These are phyloP conservation scores for Uloborus diversus DNA, from an alignment of 1,140 invertebrate genomes.

Conservation along the genomic window DNA sequence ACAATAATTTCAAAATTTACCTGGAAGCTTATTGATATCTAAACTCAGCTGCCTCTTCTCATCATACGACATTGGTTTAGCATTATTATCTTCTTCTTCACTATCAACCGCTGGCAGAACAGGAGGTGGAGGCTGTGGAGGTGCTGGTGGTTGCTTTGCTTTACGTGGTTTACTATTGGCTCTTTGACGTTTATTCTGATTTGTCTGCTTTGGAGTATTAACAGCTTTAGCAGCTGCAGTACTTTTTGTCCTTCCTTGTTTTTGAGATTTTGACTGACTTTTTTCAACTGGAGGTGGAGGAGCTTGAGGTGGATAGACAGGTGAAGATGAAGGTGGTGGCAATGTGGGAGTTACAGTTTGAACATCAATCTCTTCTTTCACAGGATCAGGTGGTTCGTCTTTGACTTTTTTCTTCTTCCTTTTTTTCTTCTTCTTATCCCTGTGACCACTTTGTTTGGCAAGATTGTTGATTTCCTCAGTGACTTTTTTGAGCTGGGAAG, in stretches of 20 bases:
- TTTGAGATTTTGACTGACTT: constrained; percentile 60
- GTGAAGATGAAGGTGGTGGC: constrained; percentile 8
- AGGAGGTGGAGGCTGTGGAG: constrained; percentile 6
- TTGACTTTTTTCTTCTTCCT: constrained; percentile 66
- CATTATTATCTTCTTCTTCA: constrained; percentile 95
- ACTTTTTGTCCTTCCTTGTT: constrained; percentile 58
- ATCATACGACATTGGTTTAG: constrained; percentile 99
- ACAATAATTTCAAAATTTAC: too few species aligned
- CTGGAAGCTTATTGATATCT: constrained; percentile 98
- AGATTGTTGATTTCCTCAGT: constrained; percentile 56
- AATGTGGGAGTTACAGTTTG: constrained; percentile 45
- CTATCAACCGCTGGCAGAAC: constrained; percentile 67
- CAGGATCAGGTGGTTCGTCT: constrained; percentile 53
- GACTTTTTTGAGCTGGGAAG: constrained; percentile 59
- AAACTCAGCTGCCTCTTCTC: constrained; percentile 97
- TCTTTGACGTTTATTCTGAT: constrained; percentile 49
- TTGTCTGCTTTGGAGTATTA: constrained; percentile 58
- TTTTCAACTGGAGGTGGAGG: constrained; percentile 38
- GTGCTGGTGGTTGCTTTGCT: constrained; percentile 52
- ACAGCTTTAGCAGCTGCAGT: constrained; percentile 56
- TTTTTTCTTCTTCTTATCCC: constrained; percentile 77
- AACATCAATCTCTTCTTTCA: constrained; percentile 66
- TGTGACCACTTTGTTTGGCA: constrained; percentile 62
- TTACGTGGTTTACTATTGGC: constrained; percentile 57
- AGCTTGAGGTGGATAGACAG: constrained; percentile 57